phyloP scores from a whole-genome alignment of 2,888 invertebrate species.

The Drosophila suboccidentalis region DNA sequence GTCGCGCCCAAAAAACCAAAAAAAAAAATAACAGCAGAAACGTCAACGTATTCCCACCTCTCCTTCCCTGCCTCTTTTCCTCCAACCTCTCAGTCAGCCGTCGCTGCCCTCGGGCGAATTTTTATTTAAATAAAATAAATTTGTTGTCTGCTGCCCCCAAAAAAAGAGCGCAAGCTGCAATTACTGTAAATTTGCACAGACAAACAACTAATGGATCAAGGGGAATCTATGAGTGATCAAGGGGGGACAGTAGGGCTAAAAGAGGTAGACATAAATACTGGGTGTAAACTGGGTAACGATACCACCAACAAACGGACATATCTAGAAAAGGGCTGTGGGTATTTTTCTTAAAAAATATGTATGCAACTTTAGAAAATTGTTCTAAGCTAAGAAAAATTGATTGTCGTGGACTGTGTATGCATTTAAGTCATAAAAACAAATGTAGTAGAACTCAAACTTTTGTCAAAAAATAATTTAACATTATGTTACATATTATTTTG shows the following conservation, averaged over 20 bases:
- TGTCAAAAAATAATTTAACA: too few relatives aligned
- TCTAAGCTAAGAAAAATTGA: too few relatives aligned
- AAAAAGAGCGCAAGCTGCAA: conserved; percentile 62
- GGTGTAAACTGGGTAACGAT: background rate
- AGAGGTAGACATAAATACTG: background rate
- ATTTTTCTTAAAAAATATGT: background rate
- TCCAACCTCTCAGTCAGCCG: background rate
- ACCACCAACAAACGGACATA: background rate
- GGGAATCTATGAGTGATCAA: background rate
- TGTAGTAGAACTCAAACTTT: too few relatives aligned
- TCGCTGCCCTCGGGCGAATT: conserved; percentile 70
- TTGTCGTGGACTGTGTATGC: too few relatives aligned
- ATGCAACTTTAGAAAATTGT: background rate
- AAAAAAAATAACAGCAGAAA: conserved; percentile 61
- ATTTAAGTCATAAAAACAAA: too few relatives aligned
- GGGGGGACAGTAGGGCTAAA: background rate
- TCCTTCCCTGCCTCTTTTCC: background rate
- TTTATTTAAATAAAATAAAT: conserved; percentile 82
- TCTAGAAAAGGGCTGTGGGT: background rate
- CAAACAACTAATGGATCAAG: conserved; percentile 48
- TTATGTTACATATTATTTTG: too few relatives aligned
- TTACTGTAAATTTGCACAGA: conserved; percentile 70
- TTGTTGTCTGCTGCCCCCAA: conserved; percentile 60
- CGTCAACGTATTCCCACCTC: conserved; percentile 21
- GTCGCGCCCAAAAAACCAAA: conserved; percentile 76